These are phyloP conservation scores for Scrobipalpa atriplicella DNA, from an alignment of 2,888 invertebrate genomes.

Conservation along the genomic window DNA sequence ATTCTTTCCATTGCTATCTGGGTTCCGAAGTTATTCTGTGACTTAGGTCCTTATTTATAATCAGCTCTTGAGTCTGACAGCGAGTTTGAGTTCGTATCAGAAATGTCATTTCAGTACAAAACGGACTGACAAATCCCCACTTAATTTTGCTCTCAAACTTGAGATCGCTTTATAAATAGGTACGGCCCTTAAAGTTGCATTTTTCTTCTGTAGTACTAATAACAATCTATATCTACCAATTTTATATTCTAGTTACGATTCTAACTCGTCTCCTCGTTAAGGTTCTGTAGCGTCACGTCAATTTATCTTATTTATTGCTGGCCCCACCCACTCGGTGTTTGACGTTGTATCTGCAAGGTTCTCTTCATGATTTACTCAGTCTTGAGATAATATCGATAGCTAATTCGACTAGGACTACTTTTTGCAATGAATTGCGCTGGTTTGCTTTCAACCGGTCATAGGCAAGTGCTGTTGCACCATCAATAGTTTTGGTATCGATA, in stretches of 20 bases:
- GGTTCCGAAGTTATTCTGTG: too few species aligned
- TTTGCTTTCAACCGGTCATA: constrained; percentile 58
- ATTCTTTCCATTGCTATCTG: too few species aligned
- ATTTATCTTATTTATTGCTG: constrained; percentile 60
- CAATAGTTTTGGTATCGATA: not conserved
- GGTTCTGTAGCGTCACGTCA: constrained; percentile 45
- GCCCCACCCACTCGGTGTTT: constrained; percentile 53
- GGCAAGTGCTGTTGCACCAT: not conserved
- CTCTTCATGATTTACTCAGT: constrained; percentile 66
- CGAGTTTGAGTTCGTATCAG: too few species aligned
- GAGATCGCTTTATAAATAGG: too few species aligned
- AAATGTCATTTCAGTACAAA: too few species aligned
- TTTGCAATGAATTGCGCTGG: constrained; percentile 53
- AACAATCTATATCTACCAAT: not conserved
- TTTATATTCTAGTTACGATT: constrained; percentile 5
- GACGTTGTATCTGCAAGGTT: constrained; percentile 45
- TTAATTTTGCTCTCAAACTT: too few species aligned
- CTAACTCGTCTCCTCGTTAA: constrained; percentile 39
- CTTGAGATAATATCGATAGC: constrained; percentile 56
- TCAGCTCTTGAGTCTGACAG: too few species aligned
- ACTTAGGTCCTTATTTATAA: too few species aligned
- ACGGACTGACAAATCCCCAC: too few species aligned
- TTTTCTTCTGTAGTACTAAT: not conserved
- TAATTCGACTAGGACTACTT: constrained; percentile 60
- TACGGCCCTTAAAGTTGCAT: too few species aligned